Percentiles rank a stretch among this genome's conserved stretches.
Evolutionary conservation across 2,888 invertebrate species (phyloP).

Genomic region (Oligia fasciuncula): DNA sequence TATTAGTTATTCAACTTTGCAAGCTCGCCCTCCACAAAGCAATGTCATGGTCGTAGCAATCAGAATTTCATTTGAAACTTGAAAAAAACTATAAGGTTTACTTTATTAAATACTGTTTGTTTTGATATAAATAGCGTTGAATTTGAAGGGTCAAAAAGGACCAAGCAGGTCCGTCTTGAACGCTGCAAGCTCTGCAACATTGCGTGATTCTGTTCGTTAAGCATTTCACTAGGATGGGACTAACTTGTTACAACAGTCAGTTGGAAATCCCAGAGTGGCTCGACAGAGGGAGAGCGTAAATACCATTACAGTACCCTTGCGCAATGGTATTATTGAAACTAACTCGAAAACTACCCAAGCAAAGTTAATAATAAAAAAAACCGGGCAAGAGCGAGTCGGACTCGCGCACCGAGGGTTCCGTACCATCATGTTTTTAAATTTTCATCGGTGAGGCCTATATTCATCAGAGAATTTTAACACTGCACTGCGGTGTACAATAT

Average conservation of each 20-base stretch:
- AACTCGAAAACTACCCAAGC: no score
- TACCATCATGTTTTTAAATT: no score
- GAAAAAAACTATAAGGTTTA: neutral
- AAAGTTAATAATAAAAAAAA: no score
- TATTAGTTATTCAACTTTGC: no score
- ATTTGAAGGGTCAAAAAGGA: neutral
- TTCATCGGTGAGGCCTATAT: no score
- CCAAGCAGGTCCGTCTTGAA: neutral
- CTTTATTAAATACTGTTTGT: neutral
- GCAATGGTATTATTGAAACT: neutral
- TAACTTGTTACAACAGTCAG: no score
- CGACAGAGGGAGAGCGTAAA: neutral
- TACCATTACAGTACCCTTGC: neutral
- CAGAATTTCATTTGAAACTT: slow-evolving; percentile 12
- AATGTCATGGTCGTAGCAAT: neutral
- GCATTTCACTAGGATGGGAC: neutral
- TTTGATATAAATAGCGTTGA: neutral
- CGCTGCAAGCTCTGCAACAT: neutral
- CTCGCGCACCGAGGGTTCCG: no score
- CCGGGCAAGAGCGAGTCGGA: no score
- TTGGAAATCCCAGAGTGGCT: neutral
- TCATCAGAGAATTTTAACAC: no score
- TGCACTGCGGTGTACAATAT: no score
- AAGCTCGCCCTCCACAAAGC: neutral
- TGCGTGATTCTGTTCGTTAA: neutral